Evolutionary conservation across 2,113 vertebrate species (phyloP).

Genomic region (Halcyon malimbica): DNA sequence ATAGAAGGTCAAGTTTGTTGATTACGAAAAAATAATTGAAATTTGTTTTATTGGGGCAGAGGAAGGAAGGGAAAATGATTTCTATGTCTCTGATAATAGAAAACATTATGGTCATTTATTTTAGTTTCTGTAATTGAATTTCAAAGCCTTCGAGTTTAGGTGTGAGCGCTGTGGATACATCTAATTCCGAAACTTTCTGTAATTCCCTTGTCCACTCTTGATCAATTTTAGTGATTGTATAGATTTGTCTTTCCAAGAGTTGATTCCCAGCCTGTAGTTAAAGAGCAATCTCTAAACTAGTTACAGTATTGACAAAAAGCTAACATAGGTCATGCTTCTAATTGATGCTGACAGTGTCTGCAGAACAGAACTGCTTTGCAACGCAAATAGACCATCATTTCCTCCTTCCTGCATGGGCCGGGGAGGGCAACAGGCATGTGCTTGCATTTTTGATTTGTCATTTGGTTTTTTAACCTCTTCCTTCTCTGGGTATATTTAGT

Average conservation of each 20-base stretch:
- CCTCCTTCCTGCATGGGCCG: not conserved
- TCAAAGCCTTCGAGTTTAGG: not conserved
- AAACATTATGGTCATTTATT: slow-evolving; percentile 55
- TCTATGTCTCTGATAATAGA: slow-evolving; percentile 55
- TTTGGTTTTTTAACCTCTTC: not conserved
- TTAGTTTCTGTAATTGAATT: slow-evolving; percentile 57
- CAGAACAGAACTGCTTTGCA: not conserved
- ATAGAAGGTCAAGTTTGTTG: slow-evolving; percentile 42
- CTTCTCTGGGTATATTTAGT: not conserved
- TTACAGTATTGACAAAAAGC: not conserved
- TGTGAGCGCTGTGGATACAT: not conserved
- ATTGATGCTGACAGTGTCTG: not conserved
- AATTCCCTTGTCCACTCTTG: not conserved
- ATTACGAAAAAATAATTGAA: slow-evolving; percentile 53
- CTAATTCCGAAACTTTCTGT: slow-evolving; percentile 9
- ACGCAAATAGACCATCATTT: not conserved
- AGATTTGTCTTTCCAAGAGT: slow-evolving; percentile 23
- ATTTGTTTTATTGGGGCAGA: slow-evolving; percentile 52
- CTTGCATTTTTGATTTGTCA: not conserved
- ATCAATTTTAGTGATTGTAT: slow-evolving; percentile 26
- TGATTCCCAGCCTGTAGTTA: not conserved
- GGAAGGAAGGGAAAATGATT: slow-evolving; percentile 35
- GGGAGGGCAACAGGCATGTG: not conserved
- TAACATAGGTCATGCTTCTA: not conserved
- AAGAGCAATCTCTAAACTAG: not conserved